Conservation (phyloP, 1,140 invertebrate species). For the Drosophila nebulosa region DNA sequence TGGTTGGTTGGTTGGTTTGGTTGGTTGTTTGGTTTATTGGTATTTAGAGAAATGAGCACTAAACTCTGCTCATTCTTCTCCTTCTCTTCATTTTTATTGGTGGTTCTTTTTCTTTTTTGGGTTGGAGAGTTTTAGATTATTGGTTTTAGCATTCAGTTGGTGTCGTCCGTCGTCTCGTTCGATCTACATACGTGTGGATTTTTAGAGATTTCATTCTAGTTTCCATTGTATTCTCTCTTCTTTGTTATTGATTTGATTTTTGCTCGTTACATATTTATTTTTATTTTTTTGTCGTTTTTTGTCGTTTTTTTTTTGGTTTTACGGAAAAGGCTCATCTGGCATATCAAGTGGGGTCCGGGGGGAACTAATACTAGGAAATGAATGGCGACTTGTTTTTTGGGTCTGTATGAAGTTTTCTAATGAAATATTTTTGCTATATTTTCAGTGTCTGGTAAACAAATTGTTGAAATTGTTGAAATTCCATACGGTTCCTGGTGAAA, state of each 20-base stretch:
- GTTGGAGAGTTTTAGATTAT: conserved; percentile 12
- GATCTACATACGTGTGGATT: conserved; percentile 22
- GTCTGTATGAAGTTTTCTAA: conserved; percentile 43
- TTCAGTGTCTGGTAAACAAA: conserved; percentile 21
- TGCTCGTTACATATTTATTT: no score
- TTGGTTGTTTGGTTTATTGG: no score
- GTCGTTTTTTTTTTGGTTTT: not conserved
- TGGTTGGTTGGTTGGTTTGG: no score
- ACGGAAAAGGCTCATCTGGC: conserved; percentile 3
- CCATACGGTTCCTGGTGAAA: conserved; percentile 55
- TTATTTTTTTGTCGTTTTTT: no score
- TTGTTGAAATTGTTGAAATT: conserved; percentile 40
- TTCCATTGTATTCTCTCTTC: not conserved
- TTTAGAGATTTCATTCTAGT: conserved; percentile 18
- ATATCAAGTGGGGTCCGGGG: not conserved
- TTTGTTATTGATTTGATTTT: no score
- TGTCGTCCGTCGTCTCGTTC: conserved; percentile 1
- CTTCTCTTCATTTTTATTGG: not conserved
- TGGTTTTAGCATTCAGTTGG: conserved; percentile 36
- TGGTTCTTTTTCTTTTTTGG: not conserved
- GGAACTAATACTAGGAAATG: conserved; percentile 62
- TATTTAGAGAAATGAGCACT: not conserved
- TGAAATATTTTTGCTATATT: not conserved
- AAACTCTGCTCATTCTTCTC: not conserved
- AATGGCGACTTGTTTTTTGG: conserved; percentile 71